These are phyloP conservation scores for Chalcis sispes DNA, from an alignment of 2,888 invertebrate species.

Conservation along the genomic window DNA sequence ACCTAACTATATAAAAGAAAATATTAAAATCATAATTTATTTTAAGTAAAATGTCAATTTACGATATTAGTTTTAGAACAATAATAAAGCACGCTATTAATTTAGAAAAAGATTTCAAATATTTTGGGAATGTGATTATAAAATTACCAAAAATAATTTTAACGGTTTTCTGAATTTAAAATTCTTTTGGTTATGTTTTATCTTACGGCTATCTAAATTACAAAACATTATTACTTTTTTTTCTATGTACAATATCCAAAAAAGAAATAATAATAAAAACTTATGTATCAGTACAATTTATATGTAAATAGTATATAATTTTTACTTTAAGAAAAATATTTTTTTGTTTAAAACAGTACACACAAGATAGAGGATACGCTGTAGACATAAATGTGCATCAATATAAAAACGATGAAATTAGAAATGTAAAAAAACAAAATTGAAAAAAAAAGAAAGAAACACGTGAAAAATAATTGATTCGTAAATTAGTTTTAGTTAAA, in stretches of 20 bases:
- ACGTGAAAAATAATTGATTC: not conserved
- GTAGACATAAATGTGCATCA: constrained; percentile 18
- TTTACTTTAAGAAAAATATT: not conserved
- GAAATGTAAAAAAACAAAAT: not conserved
- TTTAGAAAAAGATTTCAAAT: not conserved
- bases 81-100: constrained; percentile 13
- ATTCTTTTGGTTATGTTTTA: constrained; percentile 36
- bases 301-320: not conserved
- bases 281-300: not conserved
- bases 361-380: not conserved
- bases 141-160: constrained; percentile 43
- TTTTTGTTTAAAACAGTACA: not conserved
- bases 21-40: too few relatives aligned
- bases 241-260: too few relatives aligned
- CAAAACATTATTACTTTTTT: not conserved
- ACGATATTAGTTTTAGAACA: too few relatives aligned
- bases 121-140: constrained; percentile 28
- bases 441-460: not conserved
- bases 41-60: too few relatives aligned
- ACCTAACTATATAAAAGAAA: too few relatives aligned
- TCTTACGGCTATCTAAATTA: not conserved
- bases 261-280: not conserved
- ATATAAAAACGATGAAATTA: not conserved
- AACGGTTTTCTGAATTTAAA: constrained; percentile 44
- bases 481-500: not conserved